Evolutionary conservation across 1,140 invertebrate species (phyloP), one percentile per base, ranked within the genome.

Genomic region (Thrips palmi): DNA sequence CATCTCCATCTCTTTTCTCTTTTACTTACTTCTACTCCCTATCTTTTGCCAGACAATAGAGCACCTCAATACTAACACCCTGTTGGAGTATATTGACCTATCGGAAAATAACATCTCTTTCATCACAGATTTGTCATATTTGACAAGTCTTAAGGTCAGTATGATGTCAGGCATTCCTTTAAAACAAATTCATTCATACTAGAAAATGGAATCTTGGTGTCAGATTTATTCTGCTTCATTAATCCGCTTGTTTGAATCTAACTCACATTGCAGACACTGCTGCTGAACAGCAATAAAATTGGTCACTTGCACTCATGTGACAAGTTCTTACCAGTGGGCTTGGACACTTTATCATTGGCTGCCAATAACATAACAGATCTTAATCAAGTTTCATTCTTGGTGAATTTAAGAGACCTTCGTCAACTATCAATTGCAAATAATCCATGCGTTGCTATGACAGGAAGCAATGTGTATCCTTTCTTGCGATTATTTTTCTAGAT

Each of bases 51-150:
- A 86, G 68, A 75, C 71, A 10, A 85, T 91, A 52, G 83, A 89
- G 51, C 80, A 86, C 60, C 60, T 92, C 33, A 76, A 80, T 46
- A 72, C 72, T 44, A 87, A 84, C 51, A 63, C 70, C 14, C 72
- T 76, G 48, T 58, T 92, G 50, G 77, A 84, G 51, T 70, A 79
- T 53, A 56, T 91, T 38, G 86, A 92, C 64, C 57, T 92, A 28
- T 86, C 85, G 1, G 81, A 87, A 50, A 93, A 93, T 53, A 77
- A 72, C 49, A 88, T 93, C 42, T 71, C 74, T 36, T 71, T 73
- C 49, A 67, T 91, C 32, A 73, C 76, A 44, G 84, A 91, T 60
- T 68, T 93, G 33, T 82, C 83, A 20, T 75, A 73, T 56, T 60
- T 92, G 41, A 73, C 73, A 53, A 68, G 64, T 53, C 64, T 89